Base-by-base conservation (phyloP, 2,888 invertebrate genomes). In the Acleris laterana region DNA sequence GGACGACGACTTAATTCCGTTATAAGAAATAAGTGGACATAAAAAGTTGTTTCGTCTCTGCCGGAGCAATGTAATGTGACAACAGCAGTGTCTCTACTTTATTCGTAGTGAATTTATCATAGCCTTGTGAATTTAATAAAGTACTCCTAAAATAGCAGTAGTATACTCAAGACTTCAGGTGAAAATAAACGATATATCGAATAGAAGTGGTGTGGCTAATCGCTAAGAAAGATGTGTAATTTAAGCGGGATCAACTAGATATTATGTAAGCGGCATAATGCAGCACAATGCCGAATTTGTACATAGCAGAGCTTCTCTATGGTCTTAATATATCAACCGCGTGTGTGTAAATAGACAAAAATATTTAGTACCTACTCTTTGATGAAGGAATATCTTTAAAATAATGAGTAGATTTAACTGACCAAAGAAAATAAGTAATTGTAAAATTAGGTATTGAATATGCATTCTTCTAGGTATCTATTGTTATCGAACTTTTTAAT, bases 1-100 rank as follows among this genome's bases (percentile, higher is more conserved):
- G 96, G 97, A 95, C 96, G 96, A 90, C 95, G 97, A 93, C 94
- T 96, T 89, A 95, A 96, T 93, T 96, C 96, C 89, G 95, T 96
- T 75, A 90, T 95, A 78, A 94, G 95, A 85, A 96, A 95, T 83
- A 95, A 94, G 87, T 95, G 95, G 95, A 94, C 94, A 83, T 96
- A 94, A 72, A 73, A 50, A 17, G 11, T 19, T 7, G 19, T 68
- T 50, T 70, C 51, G 49, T 69, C 70, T 64, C 62, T 70, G 71
- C 68, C 77, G 83, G 81, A 82, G 81, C 79, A 79, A 63, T 53
- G 71, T 72, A 79, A 63, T 53, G 71, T 72, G 76, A 71, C 68
- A 78, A 74, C 71, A 73, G 83, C 87, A 85, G 83, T 84, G 87
- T 88, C 88, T 88, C 86, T 84, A 81, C 83, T 75, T 74, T 71